Percentiles rank a stretch among this genome's conserved stretches.
phyloP scores from a whole-genome alignment of 2,797 vertebrate genomes.

The Galago senegalensis region DNA sequence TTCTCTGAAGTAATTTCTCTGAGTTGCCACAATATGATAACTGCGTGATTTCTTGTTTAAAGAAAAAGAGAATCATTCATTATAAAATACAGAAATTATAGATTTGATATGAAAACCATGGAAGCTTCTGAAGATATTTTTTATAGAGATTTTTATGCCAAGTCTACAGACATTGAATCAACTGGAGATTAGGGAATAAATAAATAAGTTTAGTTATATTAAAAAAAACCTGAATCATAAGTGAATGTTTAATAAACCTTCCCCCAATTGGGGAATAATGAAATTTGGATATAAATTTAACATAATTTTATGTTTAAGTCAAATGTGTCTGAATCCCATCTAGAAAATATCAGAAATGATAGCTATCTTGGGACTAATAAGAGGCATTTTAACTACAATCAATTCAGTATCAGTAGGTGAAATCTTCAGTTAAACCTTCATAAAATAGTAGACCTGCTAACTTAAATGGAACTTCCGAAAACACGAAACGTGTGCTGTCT shows the following conservation, averaged over 20 bases:
- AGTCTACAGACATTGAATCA: conserved; percentile 9
- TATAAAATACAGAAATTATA: conserved; percentile 77
- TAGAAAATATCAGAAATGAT: conserved; percentile 41
- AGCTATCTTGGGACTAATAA: neutral
- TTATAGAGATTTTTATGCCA: conserved; percentile 53
- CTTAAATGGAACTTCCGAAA: conserved; percentile 45
- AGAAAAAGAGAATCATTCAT: conserved; percentile 39
- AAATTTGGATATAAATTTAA: conserved; percentile 31
- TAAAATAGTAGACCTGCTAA: conserved; percentile 49
- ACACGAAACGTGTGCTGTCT: neutral
- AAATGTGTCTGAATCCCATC: conserved; percentile 58
- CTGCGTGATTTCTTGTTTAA: conserved; percentile 63
- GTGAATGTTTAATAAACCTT: neutral
- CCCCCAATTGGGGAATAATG: neutral
- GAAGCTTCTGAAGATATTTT: conserved; percentile 70
- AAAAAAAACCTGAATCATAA: neutral
- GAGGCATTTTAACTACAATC: conserved; percentile 10
- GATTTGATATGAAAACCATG: conserved; percentile 72
- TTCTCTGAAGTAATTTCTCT: conserved; percentile 79
- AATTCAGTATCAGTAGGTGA: neutral
- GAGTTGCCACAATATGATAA: conserved; percentile 76
- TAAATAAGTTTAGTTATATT: neutral
- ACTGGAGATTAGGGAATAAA: neutral
- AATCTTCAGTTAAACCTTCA: conserved; percentile 29
- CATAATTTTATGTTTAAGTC: conserved; percentile 49